These are phyloP conservation scores for Podarcis cretensis DNA, from an alignment of 2,113 vertebrate genomes.

Conservation along the genomic window DNA sequence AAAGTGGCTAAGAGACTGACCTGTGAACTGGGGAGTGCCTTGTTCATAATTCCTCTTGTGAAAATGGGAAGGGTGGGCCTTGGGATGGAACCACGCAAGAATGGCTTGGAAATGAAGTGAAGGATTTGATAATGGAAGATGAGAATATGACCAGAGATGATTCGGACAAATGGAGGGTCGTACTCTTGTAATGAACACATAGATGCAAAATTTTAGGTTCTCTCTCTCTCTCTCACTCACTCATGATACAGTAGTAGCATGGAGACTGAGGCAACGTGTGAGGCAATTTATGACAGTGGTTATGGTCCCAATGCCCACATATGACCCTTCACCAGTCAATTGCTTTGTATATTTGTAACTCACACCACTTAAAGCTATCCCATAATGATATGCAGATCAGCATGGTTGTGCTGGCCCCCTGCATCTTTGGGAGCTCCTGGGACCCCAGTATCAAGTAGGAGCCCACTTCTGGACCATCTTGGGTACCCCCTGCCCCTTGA, in stretches of 20 bases:
- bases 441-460: too few species aligned
- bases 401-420: too few species aligned
- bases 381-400: too few species aligned
- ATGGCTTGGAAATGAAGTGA: neutral
- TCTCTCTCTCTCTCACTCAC: too few species aligned
- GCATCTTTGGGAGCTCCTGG: too few species aligned
- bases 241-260: neutral
- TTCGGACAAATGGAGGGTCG: neutral
- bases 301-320: neutral
- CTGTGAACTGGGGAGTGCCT: too few species aligned
- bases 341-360: neutral
- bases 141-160: neutral
- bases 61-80: too few species aligned
- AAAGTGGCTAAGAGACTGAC: too few species aligned
- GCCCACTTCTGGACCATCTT: too few species aligned
- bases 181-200: neutral
- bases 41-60: too few species aligned
- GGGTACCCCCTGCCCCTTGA: too few species aligned
- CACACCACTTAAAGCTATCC: neutral
- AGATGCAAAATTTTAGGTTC: neutral
- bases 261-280: neutral
- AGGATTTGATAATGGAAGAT: neutral
- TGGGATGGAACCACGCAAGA: too few species aligned
- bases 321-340: neutral
- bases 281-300: neutral